A percentile compares a stretch with the other conserved stretches of the same genome.
Conservation (phyloP, 2,797 vertebrate genomes). For the Podarcis siculus region DNA sequence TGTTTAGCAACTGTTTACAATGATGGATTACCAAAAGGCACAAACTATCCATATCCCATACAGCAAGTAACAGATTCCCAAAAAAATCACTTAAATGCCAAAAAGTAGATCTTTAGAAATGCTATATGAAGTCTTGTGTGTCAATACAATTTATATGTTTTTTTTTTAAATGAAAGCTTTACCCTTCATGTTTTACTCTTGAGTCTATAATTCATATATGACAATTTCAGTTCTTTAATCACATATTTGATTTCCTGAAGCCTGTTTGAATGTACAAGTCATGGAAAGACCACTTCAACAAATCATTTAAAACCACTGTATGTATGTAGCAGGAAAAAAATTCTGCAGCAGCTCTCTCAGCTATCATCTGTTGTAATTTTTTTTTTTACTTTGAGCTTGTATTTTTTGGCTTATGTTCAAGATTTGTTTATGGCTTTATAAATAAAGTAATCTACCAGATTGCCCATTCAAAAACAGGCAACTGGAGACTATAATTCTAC, state of each 20-base stretch:
- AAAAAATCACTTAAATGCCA: constrained; percentile 30
- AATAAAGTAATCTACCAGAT: constrained; percentile 73
- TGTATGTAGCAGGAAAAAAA: constrained; percentile 65
- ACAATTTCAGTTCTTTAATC: constrained; percentile 45
- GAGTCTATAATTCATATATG: constrained; percentile 37
- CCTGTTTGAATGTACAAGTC: constrained; percentile 61
- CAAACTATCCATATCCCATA: accelerated
- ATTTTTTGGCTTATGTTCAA: constrained; percentile 71
- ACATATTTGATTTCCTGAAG: constrained; percentile 30
- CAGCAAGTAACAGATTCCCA: background rate
- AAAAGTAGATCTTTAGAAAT: constrained; percentile 43
- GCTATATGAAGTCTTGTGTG: constrained; percentile 33
- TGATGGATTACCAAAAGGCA: background rate
- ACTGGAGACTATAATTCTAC: constrained; percentile 59
- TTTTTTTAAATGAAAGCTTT: constrained; percentile 41
- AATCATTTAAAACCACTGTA: constrained; percentile 54
- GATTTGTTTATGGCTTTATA: constrained; percentile 77
- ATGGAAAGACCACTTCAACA: constrained; percentile 60
- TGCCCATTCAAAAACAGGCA: constrained; percentile 64
- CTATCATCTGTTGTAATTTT: constrained; percentile 59
- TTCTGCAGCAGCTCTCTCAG: constrained; percentile 48
- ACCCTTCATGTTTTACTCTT: constrained; percentile 12
- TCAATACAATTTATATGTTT: constrained; percentile 17
- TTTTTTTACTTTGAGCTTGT: constrained; percentile 67
- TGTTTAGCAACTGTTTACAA: background rate